Percentiles rank a stretch among this genome's conserved stretches.
Evolutionary conservation across 2,888 invertebrate species (phyloP).

Genomic region (Tachystola acroxantha): DNA sequence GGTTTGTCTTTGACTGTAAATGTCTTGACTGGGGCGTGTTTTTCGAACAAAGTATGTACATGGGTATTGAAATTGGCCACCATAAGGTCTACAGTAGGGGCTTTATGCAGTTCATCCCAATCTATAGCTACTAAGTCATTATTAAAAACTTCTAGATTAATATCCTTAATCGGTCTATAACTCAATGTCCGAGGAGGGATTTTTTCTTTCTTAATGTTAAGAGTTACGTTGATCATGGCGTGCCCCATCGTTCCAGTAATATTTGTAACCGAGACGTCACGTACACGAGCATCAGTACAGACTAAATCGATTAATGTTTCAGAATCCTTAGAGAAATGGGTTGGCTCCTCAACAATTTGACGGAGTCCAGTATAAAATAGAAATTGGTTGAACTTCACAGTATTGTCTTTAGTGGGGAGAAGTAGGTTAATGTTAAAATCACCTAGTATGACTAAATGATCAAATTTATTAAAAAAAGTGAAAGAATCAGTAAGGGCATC

Average conservation of each 20-base stretch:
- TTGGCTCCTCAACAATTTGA: neutral
- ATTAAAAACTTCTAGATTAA: neutral
- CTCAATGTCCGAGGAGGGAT: neutral
- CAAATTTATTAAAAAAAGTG: conserved; percentile 6
- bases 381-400: neutral
- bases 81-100: neutral
- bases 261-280: neutral
- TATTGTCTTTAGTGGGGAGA: too few relatives aligned
- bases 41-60: conserved; percentile 8
- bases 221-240: neutral
- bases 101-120: neutral
- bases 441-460: neutral
- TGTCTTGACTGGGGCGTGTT: conserved; percentile 13
- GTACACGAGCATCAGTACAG: neutral
- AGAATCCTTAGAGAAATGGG: neutral
- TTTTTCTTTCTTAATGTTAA: neutral
- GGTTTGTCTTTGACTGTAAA: conserved; percentile 6
- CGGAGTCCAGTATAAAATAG: neutral
- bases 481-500: neutral
- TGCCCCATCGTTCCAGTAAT: neutral
- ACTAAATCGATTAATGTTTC: neutral
- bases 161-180: neutral
- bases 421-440: neutral
- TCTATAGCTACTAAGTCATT: neutral
- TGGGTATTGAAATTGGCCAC: neutral